These are phyloP conservation scores for Andinoacara biseriatus DNA, from an alignment of 2,113 vertebrate genomes.

Conservation along the genomic window DNA sequence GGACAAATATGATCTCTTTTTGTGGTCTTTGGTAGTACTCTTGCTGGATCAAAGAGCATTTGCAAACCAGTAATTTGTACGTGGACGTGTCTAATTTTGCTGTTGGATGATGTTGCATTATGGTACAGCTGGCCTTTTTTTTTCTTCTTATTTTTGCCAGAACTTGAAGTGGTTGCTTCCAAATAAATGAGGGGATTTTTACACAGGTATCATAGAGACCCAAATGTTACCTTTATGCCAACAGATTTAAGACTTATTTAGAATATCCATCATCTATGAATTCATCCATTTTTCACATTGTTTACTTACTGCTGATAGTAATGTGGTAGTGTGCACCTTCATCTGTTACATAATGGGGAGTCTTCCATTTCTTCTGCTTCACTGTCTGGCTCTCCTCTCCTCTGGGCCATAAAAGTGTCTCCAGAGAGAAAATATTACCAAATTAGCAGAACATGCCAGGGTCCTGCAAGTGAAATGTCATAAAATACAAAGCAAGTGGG, in stretches of 20 bases:
- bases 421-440: slow-evolving; percentile 75
- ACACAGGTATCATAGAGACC: neutral
- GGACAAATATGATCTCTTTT: slow-evolving; percentile 1
- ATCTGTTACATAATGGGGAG: slow-evolving; percentile 74
- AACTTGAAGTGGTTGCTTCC: neutral
- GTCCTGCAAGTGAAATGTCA: slow-evolving; percentile 58
- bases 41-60: neutral
- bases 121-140: neutral
- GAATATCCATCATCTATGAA: neutral
- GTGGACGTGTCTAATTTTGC: neutral
- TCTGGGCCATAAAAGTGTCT: slow-evolving; percentile 77
- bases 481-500: slow-evolving; percentile 67
- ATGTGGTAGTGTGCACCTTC: slow-evolving; percentile 57
- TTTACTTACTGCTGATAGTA: slow-evolving; percentile 41
- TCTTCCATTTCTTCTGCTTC: slow-evolving; percentile 53
- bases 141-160: neutral
- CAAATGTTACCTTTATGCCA: neutral
- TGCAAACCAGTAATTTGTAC: neutral
- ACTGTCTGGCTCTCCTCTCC: slow-evolving; percentile 16
- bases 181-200: neutral
- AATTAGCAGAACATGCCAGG: slow-evolving; percentile 74
- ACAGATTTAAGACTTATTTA: neutral
- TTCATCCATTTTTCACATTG: slow-evolving; percentile 9
- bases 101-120: neutral
- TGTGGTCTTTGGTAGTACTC: neutral